These are phyloP conservation scores for Drosophila tripunctata DNA, from an alignment of 2,888 invertebrate species.

Conservation along the genomic window DNA sequence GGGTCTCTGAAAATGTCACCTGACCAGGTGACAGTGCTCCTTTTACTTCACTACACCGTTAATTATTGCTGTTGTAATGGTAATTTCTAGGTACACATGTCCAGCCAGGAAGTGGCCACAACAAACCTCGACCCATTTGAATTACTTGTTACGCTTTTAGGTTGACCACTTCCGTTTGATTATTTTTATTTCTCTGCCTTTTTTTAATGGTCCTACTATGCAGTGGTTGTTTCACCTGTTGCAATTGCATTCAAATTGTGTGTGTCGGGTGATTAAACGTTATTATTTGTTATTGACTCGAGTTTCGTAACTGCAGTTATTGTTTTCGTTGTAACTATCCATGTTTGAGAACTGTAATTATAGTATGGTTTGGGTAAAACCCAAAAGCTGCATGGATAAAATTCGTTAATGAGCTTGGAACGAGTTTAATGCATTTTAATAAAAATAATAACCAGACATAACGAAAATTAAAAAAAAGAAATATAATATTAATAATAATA, in stretches of 20 bases:
- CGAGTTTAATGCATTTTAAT: too few species aligned
- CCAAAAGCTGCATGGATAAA: background rate
- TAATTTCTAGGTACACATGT: constrained; percentile 2
- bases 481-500: too few species aligned
- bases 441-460: too few species aligned
- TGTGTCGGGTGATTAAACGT: background rate
- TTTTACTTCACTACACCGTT: background rate
- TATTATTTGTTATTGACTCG: background rate
- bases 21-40: constrained; percentile 7
- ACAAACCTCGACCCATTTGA: constrained; percentile 50
- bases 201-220: constrained; percentile 17
- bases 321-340: background rate
- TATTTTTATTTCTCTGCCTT: background rate
- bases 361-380: background rate
- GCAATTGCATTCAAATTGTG: constrained; percentile 13
- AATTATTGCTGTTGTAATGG: constrained; percentile 2
- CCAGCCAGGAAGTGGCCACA: constrained; percentile 35
- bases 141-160: constrained; percentile 39
- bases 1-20: constrained; percentile 39
- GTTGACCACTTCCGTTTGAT: constrained; percentile 33
- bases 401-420: background rate
- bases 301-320: background rate
- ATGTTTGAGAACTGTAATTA: constrained; percentile 2
- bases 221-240: constrained; percentile 39
- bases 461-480: too few species aligned